Evolutionary conservation across 2,113 vertebrate genomes (phyloP), one percentile per base, ranked within the genome.

Genomic region (Condylura cristata): DNA sequence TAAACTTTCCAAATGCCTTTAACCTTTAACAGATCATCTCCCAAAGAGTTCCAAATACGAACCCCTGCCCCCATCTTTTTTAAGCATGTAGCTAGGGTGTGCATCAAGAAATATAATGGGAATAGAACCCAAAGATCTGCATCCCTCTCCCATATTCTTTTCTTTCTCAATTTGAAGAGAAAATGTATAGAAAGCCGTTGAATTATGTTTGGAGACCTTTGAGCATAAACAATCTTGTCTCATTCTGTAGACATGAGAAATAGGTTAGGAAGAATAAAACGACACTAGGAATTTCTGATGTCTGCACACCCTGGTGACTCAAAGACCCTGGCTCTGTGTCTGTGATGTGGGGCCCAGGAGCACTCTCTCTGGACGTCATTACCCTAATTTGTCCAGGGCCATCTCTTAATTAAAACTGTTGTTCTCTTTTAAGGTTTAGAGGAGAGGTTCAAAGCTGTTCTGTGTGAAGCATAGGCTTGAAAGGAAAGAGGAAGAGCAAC

Each of bases 1-100:
- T 97, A 95, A 94, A 96, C 8, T 96, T 96, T 93, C 90, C 81
- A 96, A 96, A 92, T 46, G 74, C 70, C 93, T 97, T 96, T 72
- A 95, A 96, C 74, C 46, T 68, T 32, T 85, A 97, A 89, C 39
- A 95, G 83, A 58, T 96, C 93, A 91, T 89, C 53, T 94, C 22
- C 11, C 24, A 66, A 97, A 81, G 44, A 95, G n/a, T 89, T 68
- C 34, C 70, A 87, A 86, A 94, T 76, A 61, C n/a, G n/a, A n/a
- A n/a, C n/a, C n/a, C n/a, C n/a, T n/a, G n/a, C 20, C 9, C 53
- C 53, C 46, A 71, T 58, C 14, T 53, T 89, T 30, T 37, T 9
- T 63, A 71, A 70, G 14, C 63, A 93, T 92, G 65, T 26, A 94
- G 22, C 8, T 56, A 96, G 72, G 39, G 44, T 86, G 63, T 63